Evolutionary conservation across 2,797 vertebrate genomes (phyloP).

Genomic region (Xiphophorus birchmanni): DNA sequence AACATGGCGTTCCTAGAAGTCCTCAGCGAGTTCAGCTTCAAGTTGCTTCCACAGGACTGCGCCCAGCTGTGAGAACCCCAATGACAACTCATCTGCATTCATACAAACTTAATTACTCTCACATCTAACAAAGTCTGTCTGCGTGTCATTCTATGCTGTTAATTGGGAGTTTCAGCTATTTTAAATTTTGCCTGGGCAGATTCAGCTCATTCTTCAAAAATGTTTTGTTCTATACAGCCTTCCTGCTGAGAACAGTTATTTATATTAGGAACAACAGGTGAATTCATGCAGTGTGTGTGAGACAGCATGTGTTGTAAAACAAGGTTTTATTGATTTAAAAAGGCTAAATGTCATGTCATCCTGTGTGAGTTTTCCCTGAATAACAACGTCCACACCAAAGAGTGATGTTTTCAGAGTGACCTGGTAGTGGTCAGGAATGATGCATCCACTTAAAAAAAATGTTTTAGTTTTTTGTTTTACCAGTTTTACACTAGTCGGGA

Average conservation of each 20-base stretch:
- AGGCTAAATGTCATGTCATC: not conserved
- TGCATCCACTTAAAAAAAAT: no score
- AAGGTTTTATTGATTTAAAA: not conserved
- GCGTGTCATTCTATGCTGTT: not conserved
- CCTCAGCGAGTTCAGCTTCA: slow-evolving; percentile 89
- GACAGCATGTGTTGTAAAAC: not conserved
- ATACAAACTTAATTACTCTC: not conserved
- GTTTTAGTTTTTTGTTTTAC: not conserved
- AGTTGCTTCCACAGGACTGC: slow-evolving; percentile 84
- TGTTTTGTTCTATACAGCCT: not conserved
- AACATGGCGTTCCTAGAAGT: slow-evolving; percentile 88
- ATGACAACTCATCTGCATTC: not conserved
- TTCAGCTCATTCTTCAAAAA: not conserved
- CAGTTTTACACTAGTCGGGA: not conserved
- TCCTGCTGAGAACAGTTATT: not conserved
- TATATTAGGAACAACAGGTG: not conserved
- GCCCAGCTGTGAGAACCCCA: slow-evolving; percentile 81
- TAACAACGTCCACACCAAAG: not conserved
- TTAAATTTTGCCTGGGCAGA: not conserved
- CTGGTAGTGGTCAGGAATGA: not conserved
- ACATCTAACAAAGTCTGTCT: not conserved
- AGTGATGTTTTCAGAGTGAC: not conserved
- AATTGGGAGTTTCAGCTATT: not conserved
- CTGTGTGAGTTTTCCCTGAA: not conserved
- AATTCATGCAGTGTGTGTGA: not conserved